phyloP scores from a whole-genome alignment of 1,140 invertebrate genomes.

The Diorhabda carinulata region DNA sequence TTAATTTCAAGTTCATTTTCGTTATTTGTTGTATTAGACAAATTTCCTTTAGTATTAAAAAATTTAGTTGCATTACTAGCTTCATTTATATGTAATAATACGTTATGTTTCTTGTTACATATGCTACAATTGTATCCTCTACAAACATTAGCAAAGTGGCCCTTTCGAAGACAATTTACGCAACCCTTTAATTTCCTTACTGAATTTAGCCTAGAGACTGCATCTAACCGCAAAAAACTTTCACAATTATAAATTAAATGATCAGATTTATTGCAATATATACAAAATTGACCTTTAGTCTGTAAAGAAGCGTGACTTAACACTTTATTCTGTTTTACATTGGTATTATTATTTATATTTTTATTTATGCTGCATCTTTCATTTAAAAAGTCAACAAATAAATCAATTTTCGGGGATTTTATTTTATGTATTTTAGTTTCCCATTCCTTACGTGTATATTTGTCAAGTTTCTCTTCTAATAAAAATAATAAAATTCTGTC shows the following conservation, averaged over 20 bases:
- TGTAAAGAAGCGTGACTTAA: too few relatives aligned
- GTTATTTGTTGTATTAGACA: too few relatives aligned
- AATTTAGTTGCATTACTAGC: too few relatives aligned
- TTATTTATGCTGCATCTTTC: constrained; percentile 14
- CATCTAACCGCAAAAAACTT: constrained; percentile 7
- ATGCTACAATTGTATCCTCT: constrained; percentile 8
- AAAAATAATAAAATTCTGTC: constrained; percentile 32
- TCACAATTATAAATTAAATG: constrained; percentile 20
- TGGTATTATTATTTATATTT: neutral
- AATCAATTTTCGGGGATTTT: constrained; percentile 15
- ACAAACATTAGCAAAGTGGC: constrained; percentile 6
- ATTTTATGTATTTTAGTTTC: constrained; percentile 20
- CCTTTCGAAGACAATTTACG: constrained; percentile 18
- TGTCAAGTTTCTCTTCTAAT: constrained; percentile 19
- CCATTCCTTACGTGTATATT: constrained; percentile 16
- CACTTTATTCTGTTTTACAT: neutral
- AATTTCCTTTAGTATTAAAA: too few relatives aligned
- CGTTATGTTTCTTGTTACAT: constrained; percentile 21
- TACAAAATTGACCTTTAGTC: neutral
- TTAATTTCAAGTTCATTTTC: too few relatives aligned
- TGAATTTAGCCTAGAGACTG: neutral
- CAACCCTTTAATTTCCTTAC: constrained; percentile 13
- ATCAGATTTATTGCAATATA: constrained; percentile 18
- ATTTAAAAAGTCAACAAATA: constrained; percentile 20
- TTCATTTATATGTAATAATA: constrained; percentile 14